Conservation (phyloP, 2,888 invertebrate genomes). For the Drosophila ezoana region DNA sequence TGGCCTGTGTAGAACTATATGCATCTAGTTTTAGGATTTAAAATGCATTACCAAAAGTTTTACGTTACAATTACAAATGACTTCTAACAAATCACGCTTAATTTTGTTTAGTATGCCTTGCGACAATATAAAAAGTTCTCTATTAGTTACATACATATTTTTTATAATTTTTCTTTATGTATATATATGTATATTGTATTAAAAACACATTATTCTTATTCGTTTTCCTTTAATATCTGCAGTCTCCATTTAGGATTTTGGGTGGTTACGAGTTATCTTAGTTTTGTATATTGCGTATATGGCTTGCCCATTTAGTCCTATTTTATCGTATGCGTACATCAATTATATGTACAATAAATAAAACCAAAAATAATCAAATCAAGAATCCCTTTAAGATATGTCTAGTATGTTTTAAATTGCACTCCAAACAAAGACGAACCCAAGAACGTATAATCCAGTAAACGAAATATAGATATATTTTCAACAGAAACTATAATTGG, state of each 20-base stretch:
- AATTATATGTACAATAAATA: slow-evolving; percentile 36
- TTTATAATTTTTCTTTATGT: slow-evolving; percentile 47
- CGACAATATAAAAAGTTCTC: slow-evolving; percentile 72
- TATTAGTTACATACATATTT: slow-evolving; percentile 66
- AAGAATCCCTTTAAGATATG: slow-evolving; percentile 49
- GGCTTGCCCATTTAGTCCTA: slow-evolving; percentile 62
- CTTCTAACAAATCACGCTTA: slow-evolving; percentile 75
- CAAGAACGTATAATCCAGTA: background rate
- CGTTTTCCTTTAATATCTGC: slow-evolving; percentile 66
- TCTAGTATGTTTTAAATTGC: slow-evolving; percentile 45
- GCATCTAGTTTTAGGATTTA: slow-evolving; percentile 69
- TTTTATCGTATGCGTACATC: slow-evolving; percentile 33
- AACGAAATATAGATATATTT: slow-evolving; percentile 2
- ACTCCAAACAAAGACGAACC: slow-evolving; percentile 27
- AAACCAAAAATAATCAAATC: slow-evolving; percentile 28
- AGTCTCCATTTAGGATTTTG: slow-evolving; percentile 78
- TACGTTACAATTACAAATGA: slow-evolving; percentile 64
- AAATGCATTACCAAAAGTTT: slow-evolving; percentile 76
- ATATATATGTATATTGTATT: slow-evolving; percentile 60
- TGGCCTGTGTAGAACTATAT: slow-evolving; percentile 39
- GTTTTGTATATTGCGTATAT: slow-evolving; percentile 71
- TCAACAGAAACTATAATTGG: slow-evolving; percentile 17
- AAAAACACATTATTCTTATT: slow-evolving; percentile 70
- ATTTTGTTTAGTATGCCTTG: slow-evolving; percentile 58
- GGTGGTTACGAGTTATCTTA: slow-evolving; percentile 79